Evolutionary conservation across 2,888 invertebrate species (phyloP).

Genomic region (Scrobipalpa costella): DNA sequence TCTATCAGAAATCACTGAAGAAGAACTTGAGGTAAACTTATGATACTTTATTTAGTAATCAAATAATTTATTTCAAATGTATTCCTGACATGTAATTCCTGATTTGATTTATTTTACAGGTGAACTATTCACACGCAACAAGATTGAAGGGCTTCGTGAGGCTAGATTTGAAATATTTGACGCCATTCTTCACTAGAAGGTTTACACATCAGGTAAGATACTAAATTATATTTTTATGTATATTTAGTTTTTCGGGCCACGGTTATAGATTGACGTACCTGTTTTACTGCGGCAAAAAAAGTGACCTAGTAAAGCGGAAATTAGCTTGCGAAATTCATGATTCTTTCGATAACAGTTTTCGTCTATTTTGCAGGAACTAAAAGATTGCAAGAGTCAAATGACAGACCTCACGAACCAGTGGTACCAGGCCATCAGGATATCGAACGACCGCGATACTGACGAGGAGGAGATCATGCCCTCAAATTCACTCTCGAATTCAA

Average conservation of each 20-base stretch:
- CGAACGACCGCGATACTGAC: constrained; percentile 92
- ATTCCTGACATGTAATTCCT: not conserved
- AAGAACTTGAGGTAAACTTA: constrained; percentile 92
- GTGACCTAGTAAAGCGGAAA: too few species aligned
- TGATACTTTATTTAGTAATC: not conserved
- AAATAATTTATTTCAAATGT: not conserved
- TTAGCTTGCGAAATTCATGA: too few species aligned
- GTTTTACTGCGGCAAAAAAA: too few species aligned
- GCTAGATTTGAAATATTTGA: constrained; percentile 95
- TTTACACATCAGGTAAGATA: constrained; percentile 92
- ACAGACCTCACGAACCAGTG: constrained; percentile 97
- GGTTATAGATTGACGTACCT: too few species aligned
- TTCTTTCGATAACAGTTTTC: too few species aligned
- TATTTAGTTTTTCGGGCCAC: not conserved
- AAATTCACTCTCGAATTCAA: constrained; percentile 68
- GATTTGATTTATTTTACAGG: constrained; percentile 51
- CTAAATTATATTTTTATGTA: not conserved
- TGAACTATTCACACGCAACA: constrained; percentile 87
- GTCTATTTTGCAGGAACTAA: constrained; percentile 85
- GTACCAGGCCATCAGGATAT: constrained; percentile 97
- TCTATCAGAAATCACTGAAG: constrained; percentile 95
- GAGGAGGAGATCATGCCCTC: constrained; percentile 80
- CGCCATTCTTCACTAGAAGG: constrained; percentile 97
- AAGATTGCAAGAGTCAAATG: constrained; percentile 98
- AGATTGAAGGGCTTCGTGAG: constrained; percentile 93